Evolutionary conservation across 2,113 vertebrate genomes (phyloP), one percentile per base, ranked within the genome.

Genomic region (Myrmophylax atrothorax): DNA sequence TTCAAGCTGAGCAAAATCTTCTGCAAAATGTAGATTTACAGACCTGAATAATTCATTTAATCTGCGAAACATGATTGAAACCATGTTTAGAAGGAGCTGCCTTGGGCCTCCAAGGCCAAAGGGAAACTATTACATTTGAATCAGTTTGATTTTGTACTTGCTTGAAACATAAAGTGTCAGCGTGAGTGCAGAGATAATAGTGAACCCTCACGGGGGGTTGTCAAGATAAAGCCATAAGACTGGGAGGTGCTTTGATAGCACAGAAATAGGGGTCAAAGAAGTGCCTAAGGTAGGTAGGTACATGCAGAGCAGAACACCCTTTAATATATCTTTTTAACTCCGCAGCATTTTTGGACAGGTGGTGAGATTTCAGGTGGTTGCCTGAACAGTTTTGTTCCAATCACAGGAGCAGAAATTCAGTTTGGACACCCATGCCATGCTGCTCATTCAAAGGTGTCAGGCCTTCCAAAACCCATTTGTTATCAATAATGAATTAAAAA

Each of bases 31-130:
- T 84, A 90, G 93, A 96, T 97, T 94, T 94, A 86, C 81, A 86
- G 90, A 90, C 63, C 76, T 96, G 96, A 97, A 97, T 95, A 95
- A 97, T 97, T 97, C 91, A 97, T 96, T 94, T 96, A 94, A 95
- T 96, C 95, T 93, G 68, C 6, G 73, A 74, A 96, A 95, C 97
- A 96, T 92, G 95, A 97, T 97, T 96, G 95, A 96, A 96, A 93
- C 68, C 87, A 78, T 96, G 91, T 97, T 97, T 96, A 87, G 96
- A 97, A 94, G 87, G 94, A 90, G 76, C 72, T 94, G 92, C 94
- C 88, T 94, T 95, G 92, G 96, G 95, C 94, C 79, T 93, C 76
- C 89, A 96, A 97, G 93, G 97, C 93, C 90, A 94, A 95, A 95
- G 90, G 93, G 93, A 97, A 96, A 94, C 87, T 83, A 88, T 95